A percentile compares a stretch with the other conserved stretches of the same genome.
Conservation (phyloP, 2,888 invertebrate species). For the Seladonia tumulorum region DNA sequence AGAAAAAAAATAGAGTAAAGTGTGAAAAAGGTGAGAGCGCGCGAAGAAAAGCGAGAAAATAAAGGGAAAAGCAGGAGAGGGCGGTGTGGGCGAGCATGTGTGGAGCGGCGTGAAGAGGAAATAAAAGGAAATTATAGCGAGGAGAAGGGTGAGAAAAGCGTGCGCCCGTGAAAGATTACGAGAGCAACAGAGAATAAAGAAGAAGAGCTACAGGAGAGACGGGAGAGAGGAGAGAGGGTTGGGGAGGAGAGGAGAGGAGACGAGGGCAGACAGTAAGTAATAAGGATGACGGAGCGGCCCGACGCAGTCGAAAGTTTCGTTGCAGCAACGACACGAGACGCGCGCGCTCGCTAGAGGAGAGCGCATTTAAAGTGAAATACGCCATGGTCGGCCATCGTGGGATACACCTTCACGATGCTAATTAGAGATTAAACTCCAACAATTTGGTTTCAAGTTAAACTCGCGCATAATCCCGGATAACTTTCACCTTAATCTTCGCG, state of each 20-base stretch:
- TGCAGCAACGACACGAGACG: not conserved
- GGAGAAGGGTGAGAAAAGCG: not conserved
- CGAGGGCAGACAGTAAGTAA: conserved; percentile 4
- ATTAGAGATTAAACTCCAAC: conserved; percentile 67
- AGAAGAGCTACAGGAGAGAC: not conserved
- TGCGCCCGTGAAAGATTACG: not conserved
- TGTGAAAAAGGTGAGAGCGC: conserved; percentile 15
- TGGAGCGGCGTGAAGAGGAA: not conserved
- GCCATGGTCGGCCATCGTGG: conserved; percentile 34
- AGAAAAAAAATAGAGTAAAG: not conserved
- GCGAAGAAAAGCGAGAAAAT: conserved; percentile 10
- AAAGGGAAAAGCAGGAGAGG: not conserved
- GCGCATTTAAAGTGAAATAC: conserved; percentile 41
- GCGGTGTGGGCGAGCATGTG: conserved; percentile 19
- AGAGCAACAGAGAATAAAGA: conserved; percentile 3
- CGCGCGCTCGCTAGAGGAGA: not conserved
- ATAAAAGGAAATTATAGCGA: conserved; percentile 4
- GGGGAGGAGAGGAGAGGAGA: not conserved
- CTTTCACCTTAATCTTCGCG: conserved; percentile 61
- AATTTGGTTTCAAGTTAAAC: conserved; percentile 60
- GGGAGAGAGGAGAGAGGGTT: not conserved
- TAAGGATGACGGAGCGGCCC: conserved; percentile 6
- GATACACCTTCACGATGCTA: conserved; percentile 59
- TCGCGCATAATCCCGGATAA: conserved; percentile 61
- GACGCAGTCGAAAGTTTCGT: conserved; percentile 12